These are phyloP conservation scores for Andrena praecox DNA, from an alignment of 2,888 invertebrate species.

Conservation along the genomic window DNA sequence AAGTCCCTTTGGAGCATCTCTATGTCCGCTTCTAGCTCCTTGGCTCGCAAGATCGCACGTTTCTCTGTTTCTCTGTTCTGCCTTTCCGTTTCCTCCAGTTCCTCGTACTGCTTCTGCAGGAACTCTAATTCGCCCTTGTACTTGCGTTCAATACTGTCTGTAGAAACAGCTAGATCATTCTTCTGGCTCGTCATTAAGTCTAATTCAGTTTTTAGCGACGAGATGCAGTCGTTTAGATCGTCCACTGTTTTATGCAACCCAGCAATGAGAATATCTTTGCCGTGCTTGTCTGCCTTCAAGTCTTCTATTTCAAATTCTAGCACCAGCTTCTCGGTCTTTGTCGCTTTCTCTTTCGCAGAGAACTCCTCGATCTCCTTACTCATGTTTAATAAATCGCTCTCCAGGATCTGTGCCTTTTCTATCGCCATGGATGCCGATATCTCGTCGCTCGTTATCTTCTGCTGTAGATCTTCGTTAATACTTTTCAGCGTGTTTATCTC, in stretches of 20 bases:
- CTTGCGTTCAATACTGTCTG: slow-evolving; percentile 35
- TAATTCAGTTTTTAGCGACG: slow-evolving; percentile 58
- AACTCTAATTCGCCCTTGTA: slow-evolving; percentile 38
- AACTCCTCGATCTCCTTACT: slow-evolving; percentile 66
- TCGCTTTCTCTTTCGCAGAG: slow-evolving; percentile 50
- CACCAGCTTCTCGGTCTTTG: slow-evolving; percentile 65
- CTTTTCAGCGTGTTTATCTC: slow-evolving; percentile 72
- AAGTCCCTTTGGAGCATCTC: slow-evolving; percentile 77
- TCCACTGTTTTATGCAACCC: slow-evolving; percentile 30
- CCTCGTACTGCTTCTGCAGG: slow-evolving; percentile 27
- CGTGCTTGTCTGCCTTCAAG: slow-evolving; percentile 66
- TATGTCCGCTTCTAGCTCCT: slow-evolving; percentile 77
- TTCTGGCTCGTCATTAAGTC: slow-evolving; percentile 47
- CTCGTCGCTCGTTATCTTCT: slow-evolving; percentile 58
- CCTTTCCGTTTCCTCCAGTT: slow-evolving; percentile 70
- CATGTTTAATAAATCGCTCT: slow-evolving; percentile 57
- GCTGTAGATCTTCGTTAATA: slow-evolving; percentile 63
- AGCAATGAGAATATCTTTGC: slow-evolving; percentile 43
- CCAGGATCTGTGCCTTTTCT: slow-evolving; percentile 55
- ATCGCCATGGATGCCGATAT: not conserved
- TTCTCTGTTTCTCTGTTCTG: slow-evolving; percentile 74
- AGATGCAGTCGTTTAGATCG: slow-evolving; percentile 47
- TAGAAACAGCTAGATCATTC: slow-evolving; percentile 13
- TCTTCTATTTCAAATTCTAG: slow-evolving; percentile 70
- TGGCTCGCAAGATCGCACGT: slow-evolving; percentile 70